Conservation (phyloP, 2,888 invertebrate species). For the Sphinx pinastri region DNA sequence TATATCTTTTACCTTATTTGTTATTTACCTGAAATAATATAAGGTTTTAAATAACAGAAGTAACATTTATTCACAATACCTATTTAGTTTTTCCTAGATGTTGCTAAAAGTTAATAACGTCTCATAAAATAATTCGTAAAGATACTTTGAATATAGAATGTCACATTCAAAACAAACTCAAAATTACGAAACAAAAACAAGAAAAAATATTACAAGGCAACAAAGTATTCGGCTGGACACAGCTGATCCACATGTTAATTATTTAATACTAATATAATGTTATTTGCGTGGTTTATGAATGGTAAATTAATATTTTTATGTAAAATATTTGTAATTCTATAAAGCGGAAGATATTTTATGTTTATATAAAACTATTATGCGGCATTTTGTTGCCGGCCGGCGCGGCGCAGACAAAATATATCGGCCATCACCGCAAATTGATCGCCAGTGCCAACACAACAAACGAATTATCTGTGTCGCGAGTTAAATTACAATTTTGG, state of each 20-base stretch:
- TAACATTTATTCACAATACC: too few species aligned
- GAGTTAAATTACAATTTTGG: neutral
- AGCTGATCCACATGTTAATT: constrained; percentile 20
- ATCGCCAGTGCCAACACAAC: constrained; percentile 18
- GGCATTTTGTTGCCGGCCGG: constrained; percentile 16
- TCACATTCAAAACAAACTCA: neutral
- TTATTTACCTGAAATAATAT: too few species aligned
- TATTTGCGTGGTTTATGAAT: constrained; percentile 5
- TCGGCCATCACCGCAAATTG: constrained; percentile 21
- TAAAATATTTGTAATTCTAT: neutral
- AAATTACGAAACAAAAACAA: neutral
- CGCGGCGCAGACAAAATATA: neutral
- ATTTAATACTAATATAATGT: neutral
- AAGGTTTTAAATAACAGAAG: too few species aligned
- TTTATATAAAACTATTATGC: neutral
- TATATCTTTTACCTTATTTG: neutral
- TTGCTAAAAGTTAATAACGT: too few species aligned
- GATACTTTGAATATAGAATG: neutral
- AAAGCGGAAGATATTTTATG: neutral
- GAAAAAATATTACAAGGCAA: constrained; percentile 3
- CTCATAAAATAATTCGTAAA: neutral
- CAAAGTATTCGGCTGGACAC: neutral
- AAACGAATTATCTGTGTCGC: constrained; percentile 23
- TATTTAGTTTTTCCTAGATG: too few species aligned
- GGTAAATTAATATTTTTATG: neutral